These are phyloP conservation scores for Scelioninae gen. 1 DNA, from an alignment of 2,888 invertebrate species.

Conservation along the genomic window DNA sequence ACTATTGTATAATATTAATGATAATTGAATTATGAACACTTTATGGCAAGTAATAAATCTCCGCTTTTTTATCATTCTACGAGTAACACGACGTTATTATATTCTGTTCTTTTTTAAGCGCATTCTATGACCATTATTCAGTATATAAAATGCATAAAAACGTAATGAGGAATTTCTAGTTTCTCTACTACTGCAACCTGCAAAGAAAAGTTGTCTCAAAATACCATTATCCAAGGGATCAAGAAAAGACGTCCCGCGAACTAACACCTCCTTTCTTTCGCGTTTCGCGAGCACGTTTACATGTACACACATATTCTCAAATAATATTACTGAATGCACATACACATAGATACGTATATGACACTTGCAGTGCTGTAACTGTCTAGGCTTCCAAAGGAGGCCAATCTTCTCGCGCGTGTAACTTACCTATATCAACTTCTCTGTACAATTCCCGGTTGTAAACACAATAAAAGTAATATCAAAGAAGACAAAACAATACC, in stretches of 20 bases:
- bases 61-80: conserved; percentile 27
- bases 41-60: conserved; percentile 48
- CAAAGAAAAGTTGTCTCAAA: conserved; percentile 70
- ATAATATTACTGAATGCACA: too few relatives aligned
- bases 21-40: conserved; percentile 57
- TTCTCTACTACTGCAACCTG: conserved; percentile 52
- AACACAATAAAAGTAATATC: conserved; percentile 69
- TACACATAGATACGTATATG: conserved; percentile 9
- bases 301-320: conserved; percentile 15
- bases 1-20: too few relatives aligned
- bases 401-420: conserved; percentile 70
- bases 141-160: conserved; percentile 64
- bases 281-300: conserved; percentile 11
- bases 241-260: conserved; percentile 68
- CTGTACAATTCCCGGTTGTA: conserved; percentile 61
- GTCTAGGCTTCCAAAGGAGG: conserved; percentile 61
- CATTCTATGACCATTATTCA: conserved; percentile 42
- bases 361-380: conserved; percentile 35
- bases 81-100: conserved; percentile 30
- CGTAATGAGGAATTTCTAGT: conserved; percentile 64
- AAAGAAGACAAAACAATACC: conserved; percentile 63
- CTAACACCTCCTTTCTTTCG: conserved; percentile 59
- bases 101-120: conserved; percentile 13
- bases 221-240: conserved; percentile 70
- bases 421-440: conserved; percentile 68